Evolutionary conservation across 2,113 vertebrate species (phyloP).

Genomic region (Psammodynastes pulverulentus): DNA sequence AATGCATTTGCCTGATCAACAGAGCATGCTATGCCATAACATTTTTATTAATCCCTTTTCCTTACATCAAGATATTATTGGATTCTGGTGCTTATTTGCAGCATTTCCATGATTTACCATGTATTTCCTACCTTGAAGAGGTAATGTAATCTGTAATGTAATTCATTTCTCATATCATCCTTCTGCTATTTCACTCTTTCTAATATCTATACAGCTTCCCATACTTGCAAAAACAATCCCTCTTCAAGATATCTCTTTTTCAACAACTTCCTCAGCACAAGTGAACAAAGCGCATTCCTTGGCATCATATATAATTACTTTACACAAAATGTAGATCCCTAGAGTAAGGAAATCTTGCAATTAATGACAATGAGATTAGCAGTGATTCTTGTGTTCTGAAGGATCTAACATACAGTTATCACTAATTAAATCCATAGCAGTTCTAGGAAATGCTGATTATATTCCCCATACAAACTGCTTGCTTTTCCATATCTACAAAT

Average conservation of each 20-base stretch:
- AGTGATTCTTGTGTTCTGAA: neutral
- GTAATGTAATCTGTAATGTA: neutral
- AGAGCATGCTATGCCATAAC: neutral
- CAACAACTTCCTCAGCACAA: neutral
- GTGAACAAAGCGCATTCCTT: neutral
- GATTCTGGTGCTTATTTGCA: neutral
- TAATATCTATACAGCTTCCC: neutral
- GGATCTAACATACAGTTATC: neutral
- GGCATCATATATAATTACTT: neutral
- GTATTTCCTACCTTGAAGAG: neutral
- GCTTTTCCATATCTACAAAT: neutral
- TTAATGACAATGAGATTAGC: neutral
- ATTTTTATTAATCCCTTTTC: neutral
- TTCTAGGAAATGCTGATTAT: neutral
- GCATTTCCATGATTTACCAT: neutral
- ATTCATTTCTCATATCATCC: neutral
- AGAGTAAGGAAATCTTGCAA: neutral
- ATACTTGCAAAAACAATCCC: neutral
- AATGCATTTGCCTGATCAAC: neutral
- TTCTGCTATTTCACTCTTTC: neutral
- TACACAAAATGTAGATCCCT: neutral
- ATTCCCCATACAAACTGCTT: neutral
- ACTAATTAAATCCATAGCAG: neutral
- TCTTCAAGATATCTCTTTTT: neutral
- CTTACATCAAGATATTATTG: neutral